A percentile compares a stretch with the other conserved stretches of the same genome.
These are phyloP conservation scores for Protonibea diacanthus DNA, from an alignment of 2,797 vertebrate genomes.

Conservation along the genomic window DNA sequence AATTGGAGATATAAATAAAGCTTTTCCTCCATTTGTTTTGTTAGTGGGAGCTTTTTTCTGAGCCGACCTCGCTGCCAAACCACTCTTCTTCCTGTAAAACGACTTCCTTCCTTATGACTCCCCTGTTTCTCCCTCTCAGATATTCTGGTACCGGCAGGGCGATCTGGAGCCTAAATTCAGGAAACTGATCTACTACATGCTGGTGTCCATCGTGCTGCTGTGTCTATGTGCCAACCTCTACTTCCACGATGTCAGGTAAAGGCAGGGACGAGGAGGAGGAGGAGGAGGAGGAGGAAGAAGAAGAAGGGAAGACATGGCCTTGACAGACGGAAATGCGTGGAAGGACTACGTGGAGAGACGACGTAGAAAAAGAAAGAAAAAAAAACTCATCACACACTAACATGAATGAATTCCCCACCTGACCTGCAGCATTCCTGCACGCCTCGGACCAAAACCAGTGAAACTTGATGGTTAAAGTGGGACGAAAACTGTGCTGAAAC, in stretches of 20 bases:
- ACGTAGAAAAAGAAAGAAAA: neutral
- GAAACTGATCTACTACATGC: conserved; percentile 97
- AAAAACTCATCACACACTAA: conserved; percentile 15
- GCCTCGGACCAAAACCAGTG: conserved; percentile 43
- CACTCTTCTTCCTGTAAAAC: neutral
- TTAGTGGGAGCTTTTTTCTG: neutral
- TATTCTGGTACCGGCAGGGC: conserved; percentile 98
- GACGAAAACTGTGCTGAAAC: conserved; percentile 35
- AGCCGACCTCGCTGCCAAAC: rapidly evolving
- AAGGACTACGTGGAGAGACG: conserved; percentile 6
- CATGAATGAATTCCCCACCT: conserved; percentile 24
- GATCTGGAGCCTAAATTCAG: conserved; percentile 98
- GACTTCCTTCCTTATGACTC: too few relatives aligned
- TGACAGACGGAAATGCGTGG: conserved; percentile 32
- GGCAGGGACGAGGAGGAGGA: conserved; percentile 60
- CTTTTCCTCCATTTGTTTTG: neutral
- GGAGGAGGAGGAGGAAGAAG: conserved; percentile 45
- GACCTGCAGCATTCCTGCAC: conserved; percentile 1
- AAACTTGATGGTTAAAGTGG: conserved; percentile 14
- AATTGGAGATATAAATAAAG: neutral
- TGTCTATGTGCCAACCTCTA: conserved; percentile 99
- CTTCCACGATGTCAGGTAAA: conserved; percentile 92
- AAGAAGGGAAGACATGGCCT: conserved; percentile 76
- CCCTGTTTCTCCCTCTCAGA: conserved; percentile 79
- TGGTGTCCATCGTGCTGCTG: conserved; percentile 94